Conservation (phyloP, 2,113 vertebrate species). For the Danio rerio region GRCz12tu NC_133177.1:22560001-22560500, state of each 20-base stretch:
- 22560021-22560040: neutral
- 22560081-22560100: slow-evolving; percentile 15
- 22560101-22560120: slow-evolving; percentile 45
- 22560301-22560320: slow-evolving; percentile 33
- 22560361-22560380: neutral
- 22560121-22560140: slow-evolving; percentile 29
- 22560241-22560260: slow-evolving; percentile 37
- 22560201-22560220: slow-evolving; percentile 28
- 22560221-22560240: slow-evolving; percentile 40
- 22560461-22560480: slow-evolving; percentile 23
- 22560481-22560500: neutral
- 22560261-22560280: neutral
- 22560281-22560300: slow-evolving; percentile 6
- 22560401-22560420: neutral
- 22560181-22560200: slow-evolving; percentile 7
- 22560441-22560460: slow-evolving; percentile 48
- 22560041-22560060: slow-evolving; percentile 27
- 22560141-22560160: slow-evolving; percentile 27
- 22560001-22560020: neutral
- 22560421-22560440: neutral
- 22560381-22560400: neutral
- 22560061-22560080: slow-evolving; percentile 27
- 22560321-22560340: neutral
- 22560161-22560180: neutral
- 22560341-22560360: neutral